Evolutionary conservation across 2,113 vertebrate species (phyloP).

Genomic region (Myocastor coypus): DNA sequence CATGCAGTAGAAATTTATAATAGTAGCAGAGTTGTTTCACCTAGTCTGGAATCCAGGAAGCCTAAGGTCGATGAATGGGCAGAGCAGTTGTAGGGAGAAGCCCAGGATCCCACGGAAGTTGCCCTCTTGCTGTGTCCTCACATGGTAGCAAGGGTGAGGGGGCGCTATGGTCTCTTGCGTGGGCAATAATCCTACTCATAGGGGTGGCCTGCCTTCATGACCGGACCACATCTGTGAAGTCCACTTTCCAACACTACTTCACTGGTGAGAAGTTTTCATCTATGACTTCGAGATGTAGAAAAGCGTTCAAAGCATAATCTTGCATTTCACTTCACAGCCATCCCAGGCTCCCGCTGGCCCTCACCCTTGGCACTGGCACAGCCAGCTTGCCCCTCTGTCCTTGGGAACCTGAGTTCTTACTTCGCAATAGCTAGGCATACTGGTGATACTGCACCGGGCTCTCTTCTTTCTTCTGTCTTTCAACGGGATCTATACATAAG

Average conservation of each 20-base stretch:
- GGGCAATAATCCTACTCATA: neutral
- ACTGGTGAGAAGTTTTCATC: neutral
- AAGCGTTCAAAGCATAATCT: neutral
- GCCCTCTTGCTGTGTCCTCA: neutral
- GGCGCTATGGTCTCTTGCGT: neutral
- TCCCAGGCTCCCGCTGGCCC: neutral
- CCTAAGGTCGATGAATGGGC: neutral
- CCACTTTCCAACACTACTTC: neutral
- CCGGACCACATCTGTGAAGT: neutral
- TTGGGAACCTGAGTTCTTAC: neutral
- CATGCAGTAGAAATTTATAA: neutral
- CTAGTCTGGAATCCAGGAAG: neutral
- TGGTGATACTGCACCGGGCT: rapidly evolving
- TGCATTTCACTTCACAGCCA: neutral
- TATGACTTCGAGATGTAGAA: neutral
- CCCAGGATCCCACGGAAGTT: too few relatives aligned
- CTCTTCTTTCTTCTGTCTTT: constrained; percentile 17
- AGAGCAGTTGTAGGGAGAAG: neutral
- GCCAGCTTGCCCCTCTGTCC: neutral
- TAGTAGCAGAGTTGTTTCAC: neutral
- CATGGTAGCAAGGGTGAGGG: neutral
- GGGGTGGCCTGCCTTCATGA: neutral
- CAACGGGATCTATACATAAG: constrained; percentile 71
- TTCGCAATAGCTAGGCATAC: neutral
- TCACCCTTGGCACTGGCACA: neutral